Evolutionary conservation across 2,113 vertebrate genomes (phyloP).

Genomic region (Cyphomyrus discorhynchus): DNA sequence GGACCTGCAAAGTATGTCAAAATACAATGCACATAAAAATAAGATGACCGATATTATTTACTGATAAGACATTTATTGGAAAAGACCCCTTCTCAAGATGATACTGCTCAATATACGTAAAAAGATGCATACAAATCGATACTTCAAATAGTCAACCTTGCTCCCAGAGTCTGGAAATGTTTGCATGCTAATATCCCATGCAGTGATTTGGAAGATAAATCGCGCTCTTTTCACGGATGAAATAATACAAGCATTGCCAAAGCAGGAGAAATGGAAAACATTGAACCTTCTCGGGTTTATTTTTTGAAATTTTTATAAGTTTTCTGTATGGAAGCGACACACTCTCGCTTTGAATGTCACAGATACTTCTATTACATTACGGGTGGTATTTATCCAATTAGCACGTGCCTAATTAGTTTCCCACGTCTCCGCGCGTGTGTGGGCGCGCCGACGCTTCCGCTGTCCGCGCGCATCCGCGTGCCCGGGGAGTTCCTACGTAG

Average conservation of each 20-base stretch:
- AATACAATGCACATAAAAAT: not conserved
- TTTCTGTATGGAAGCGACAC: not conserved
- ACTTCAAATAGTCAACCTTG: not conserved
- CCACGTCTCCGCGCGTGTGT: not conserved
- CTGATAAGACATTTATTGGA: conserved; percentile 45
- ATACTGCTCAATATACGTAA: conserved; percentile 37
- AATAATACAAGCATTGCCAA: not conserved
- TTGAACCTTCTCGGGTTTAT: not conserved
- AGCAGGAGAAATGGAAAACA: not conserved
- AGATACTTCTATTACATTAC: not conserved
- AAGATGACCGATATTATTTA: not conserved
- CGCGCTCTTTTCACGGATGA: not conserved
- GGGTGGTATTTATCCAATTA: not conserved
- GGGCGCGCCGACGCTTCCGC: not conserved
- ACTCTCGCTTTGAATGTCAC: not conserved
- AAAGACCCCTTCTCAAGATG: not conserved
- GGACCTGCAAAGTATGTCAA: not conserved
- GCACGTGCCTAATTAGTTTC: not conserved
- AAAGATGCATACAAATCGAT: conserved; percentile 21
- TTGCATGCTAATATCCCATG: conserved; percentile 1
- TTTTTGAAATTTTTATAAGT: not conserved
- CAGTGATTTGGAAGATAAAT: conserved; percentile 5
- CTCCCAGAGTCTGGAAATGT: conserved; percentile 11
- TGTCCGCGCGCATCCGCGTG: not conserved
- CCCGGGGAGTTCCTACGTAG: not conserved